Evolutionary conservation across 2,797 vertebrate species (phyloP).

Genomic region (Phoeniculus purpureus): DNA sequence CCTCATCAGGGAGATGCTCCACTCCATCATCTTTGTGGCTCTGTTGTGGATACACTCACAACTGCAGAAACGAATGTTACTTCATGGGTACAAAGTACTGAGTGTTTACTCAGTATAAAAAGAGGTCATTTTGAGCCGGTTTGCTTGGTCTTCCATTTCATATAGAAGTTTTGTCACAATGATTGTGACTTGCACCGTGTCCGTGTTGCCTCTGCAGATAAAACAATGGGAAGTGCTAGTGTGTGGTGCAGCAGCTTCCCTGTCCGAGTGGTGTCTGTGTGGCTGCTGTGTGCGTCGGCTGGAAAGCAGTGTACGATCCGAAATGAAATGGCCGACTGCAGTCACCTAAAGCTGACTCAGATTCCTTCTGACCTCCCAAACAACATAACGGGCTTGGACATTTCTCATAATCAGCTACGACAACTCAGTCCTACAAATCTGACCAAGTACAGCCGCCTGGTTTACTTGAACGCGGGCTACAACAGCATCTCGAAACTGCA

Average conservation of each 20-base stretch:
- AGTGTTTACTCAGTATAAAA: neutral
- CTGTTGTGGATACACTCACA: neutral
- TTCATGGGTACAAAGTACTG: neutral
- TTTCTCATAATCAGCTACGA: conserved; percentile 89
- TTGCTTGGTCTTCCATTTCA: neutral
- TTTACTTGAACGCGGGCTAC: conserved; percentile 81
- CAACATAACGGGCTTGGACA: conserved; percentile 85
- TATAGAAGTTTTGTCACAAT: neutral
- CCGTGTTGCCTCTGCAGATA: conserved; percentile 41
- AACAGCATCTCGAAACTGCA: conserved; percentile 86
- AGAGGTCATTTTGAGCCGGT: neutral
- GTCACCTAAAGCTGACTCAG: conserved; percentile 83
- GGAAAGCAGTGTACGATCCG: conserved; percentile 73
- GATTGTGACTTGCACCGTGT: neutral
- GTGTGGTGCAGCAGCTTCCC: conserved; percentile 3
- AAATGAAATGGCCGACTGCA: conserved; percentile 86
- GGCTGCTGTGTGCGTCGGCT: neutral
- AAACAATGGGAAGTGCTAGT: conserved; percentile 13
- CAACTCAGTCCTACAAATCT: conserved; percentile 76
- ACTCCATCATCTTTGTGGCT: neutral
- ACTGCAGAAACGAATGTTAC: neutral
- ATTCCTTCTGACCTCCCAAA: conserved; percentile 86
- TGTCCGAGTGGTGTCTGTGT: conserved; percentile 18
- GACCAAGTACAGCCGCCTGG: conserved; percentile 79
- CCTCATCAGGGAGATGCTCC: neutral